Percentiles rank a stretch among this genome's conserved stretches.
Conservation (phyloP, 2,888 invertebrate species). For the Silvanus unidentatus region DNA sequence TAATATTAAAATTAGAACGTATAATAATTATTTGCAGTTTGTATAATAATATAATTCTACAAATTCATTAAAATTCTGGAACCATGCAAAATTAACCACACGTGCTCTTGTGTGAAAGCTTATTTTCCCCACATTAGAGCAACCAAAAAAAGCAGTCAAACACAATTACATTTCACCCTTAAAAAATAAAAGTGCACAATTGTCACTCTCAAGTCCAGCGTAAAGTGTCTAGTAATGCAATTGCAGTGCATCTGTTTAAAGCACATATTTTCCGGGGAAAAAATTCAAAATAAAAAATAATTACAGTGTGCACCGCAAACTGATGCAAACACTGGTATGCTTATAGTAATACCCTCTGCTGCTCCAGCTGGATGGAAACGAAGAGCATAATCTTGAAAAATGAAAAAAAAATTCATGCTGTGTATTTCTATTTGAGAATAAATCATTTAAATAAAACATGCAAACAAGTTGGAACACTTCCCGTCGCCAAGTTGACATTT, state of each 20-base stretch:
- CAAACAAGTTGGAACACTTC: constrained; percentile 2
- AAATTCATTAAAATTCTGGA: constrained; percentile 16
- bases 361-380: too few relatives aligned
- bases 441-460: constrained; percentile 4
- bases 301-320: too few relatives aligned
- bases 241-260: too few relatives aligned
- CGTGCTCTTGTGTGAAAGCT: constrained; percentile 8
- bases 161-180: constrained; percentile 5
- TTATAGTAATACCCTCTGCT: too few relatives aligned
- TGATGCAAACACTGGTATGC: too few relatives aligned
- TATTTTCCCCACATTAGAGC: neutral
- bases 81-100: constrained; percentile 13
- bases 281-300: too few relatives aligned
- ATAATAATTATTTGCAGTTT: neutral
- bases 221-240: too few relatives aligned
- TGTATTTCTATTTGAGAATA: neutral
- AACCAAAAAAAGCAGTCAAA: constrained; percentile 1
- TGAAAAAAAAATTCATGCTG: too few relatives aligned
- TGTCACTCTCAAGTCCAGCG: constrained; percentile 12
- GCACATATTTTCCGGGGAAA: too few relatives aligned
- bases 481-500: constrained; percentile 4
- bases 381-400: too few relatives aligned
- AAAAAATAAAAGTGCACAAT: constrained; percentile 9
- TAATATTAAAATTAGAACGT: neutral
- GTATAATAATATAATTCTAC: neutral